Conservation (phyloP, 30 jellyfish, hydroid and myxozoan genomes). For the Nemopilema nomurai region DNA sequence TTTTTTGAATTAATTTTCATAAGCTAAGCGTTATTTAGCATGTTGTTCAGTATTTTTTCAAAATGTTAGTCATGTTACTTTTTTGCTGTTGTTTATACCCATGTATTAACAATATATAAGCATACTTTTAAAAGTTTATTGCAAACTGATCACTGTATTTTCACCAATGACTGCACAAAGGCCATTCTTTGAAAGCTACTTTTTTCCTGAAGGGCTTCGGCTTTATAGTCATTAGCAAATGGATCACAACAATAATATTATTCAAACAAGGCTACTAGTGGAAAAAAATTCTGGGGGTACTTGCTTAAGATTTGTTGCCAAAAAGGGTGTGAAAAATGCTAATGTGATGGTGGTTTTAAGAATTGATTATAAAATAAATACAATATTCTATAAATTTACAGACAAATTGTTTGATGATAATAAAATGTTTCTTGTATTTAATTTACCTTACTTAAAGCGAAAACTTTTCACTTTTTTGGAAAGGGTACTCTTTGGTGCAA, state of each 20-base stretch:
- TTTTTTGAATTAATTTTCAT: too few species aligned
- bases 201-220: background rate
- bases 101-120: background rate
- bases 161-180: conserved; percentile 18
- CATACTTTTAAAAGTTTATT: background rate
- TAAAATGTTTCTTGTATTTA: background rate
- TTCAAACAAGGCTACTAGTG: background rate
- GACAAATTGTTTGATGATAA: background rate
- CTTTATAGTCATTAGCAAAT: background rate
- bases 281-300: background rate
- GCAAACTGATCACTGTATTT: conserved; percentile 8
- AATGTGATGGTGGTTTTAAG: background rate
- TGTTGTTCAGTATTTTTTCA: too few species aligned
- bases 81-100: background rate
- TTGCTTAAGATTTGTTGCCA: background rate
- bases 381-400: background rate
- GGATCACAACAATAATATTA: background rate
- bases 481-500: background rate
- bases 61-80: background rate
- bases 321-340: background rate
- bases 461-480: background rate
- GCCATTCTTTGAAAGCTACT: background rate
- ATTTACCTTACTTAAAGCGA: background rate
- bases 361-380: background rate
- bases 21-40: too few species aligned